phyloP scores from a whole-genome alignment of 2,113 vertebrate species.

The Apus apus region DNA sequence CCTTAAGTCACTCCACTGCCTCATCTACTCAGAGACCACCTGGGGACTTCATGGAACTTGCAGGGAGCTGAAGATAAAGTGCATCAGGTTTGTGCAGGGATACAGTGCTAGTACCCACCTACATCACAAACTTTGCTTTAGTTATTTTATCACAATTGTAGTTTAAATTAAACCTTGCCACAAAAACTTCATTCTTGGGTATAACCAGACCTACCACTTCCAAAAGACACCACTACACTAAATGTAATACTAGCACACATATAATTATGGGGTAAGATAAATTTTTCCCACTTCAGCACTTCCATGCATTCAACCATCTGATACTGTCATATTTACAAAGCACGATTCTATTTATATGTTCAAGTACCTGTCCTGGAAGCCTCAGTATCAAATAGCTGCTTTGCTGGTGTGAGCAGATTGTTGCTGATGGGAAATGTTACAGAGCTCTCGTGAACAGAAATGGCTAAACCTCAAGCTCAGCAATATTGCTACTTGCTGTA shows the following conservation, averaged over 20 bases:
- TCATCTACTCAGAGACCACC: background rate
- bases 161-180: background rate
- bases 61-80: background rate
- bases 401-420: background rate
- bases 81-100: background rate
- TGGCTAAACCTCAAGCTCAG: background rate
- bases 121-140: background rate
- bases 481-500: background rate
- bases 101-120: background rate
- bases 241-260: background rate
- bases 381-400: background rate
- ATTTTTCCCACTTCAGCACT: constrained; percentile 35
- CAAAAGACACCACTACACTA: background rate
- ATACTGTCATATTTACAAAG: background rate
- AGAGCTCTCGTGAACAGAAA: background rate
- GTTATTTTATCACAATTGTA: background rate
- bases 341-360: constrained; percentile 34
- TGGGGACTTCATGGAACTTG: background rate
- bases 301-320: constrained; percentile 5
- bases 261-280: background rate
- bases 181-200: background rate
- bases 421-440: background rate
- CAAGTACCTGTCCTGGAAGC: constrained; percentile 9
- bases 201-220: background rate
- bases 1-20: background rate